Evolutionary conservation across 2,888 invertebrate genomes (phyloP).

Genomic region (Apoda limacodes): DNA sequence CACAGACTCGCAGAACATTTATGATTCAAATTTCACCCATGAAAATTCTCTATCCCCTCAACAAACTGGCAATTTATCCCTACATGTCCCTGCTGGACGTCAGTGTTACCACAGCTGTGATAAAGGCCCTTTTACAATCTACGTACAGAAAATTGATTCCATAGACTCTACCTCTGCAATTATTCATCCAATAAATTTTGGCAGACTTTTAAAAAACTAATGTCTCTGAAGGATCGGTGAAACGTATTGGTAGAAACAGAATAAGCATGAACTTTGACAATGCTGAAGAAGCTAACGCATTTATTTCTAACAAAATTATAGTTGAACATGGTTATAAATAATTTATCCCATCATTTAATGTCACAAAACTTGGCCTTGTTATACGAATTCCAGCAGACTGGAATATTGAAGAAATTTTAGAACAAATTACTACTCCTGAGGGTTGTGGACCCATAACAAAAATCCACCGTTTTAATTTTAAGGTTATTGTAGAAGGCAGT

Average conservation of each 20-base stretch:
- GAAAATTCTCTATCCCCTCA: too few species aligned
- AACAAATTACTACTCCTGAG: not conserved
- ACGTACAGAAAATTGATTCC: not conserved
- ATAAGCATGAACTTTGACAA: too few species aligned
- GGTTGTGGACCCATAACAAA: constrained; percentile 4
- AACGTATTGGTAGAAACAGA: too few species aligned
- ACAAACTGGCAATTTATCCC: too few species aligned
- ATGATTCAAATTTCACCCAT: too few species aligned
- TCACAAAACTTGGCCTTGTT: not conserved
- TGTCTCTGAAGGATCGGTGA: too few species aligned
- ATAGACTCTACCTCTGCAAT: not conserved
- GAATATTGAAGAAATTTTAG: constrained; percentile 2
- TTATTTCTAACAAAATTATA: too few species aligned
- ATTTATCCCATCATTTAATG: not conserved
- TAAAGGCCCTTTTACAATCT: not conserved
- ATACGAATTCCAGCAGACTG: not conserved
- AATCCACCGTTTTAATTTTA: constrained; percentile 1
- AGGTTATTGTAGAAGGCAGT: constrained; percentile 1
- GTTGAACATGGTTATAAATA: constrained; percentile 2
- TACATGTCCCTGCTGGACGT: too few species aligned
- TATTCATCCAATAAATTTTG: not conserved
- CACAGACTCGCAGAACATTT: too few species aligned
- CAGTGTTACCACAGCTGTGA: too few species aligned
- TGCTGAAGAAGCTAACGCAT: too few species aligned
- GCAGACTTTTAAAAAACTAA: constrained; percentile 4